Conservation (phyloP, 2,797 vertebrate species). For the Chloroceryle inda region DNA sequence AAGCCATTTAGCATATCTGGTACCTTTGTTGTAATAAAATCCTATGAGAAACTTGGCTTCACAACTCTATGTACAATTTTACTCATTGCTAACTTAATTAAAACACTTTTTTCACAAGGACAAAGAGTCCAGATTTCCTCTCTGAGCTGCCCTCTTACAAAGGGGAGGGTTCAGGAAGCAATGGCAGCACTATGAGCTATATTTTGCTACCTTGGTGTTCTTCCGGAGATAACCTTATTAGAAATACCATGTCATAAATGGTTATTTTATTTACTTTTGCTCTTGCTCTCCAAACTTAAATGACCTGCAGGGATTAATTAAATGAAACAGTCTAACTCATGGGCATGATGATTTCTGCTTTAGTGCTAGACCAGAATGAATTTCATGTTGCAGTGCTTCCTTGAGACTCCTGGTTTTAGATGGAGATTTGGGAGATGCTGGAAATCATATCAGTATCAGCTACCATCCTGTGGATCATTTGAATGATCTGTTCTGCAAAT, state of each 20-base stretch:
- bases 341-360: neutral
- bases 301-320: neutral
- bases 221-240: neutral
- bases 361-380: neutral
- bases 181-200: neutral
- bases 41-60: constrained; percentile 63
- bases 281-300: neutral
- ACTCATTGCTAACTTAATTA: neutral
- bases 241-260: neutral
- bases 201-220: neutral
- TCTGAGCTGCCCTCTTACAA: neutral
- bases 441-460: neutral
- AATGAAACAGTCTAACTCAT: neutral
- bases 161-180: neutral
- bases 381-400: neutral
- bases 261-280: neutral
- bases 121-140: neutral
- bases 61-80: neutral
- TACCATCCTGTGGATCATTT: neutral
- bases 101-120: neutral
- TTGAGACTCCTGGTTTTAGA: neutral
- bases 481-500: neutral
- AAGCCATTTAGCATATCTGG: neutral
- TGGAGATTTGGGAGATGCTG: constrained; percentile 3
- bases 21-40: constrained; percentile 21